A percentile compares a stretch with the other conserved stretches of the same genome.
Conservation (phyloP, 2,797 vertebrate genomes). For the Margarornis squamiger region DNA sequence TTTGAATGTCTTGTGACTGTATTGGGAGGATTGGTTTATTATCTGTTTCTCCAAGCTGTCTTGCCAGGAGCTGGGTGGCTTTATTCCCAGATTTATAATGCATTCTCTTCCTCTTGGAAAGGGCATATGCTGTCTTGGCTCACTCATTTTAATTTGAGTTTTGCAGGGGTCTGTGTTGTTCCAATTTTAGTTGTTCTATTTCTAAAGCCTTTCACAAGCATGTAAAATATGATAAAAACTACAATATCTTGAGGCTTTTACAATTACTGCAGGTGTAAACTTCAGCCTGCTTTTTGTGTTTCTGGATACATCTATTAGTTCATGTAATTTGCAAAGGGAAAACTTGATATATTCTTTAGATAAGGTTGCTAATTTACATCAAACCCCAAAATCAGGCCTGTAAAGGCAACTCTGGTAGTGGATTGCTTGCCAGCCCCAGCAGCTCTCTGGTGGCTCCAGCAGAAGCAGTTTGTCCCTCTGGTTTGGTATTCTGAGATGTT, state of each 20-base stretch:
- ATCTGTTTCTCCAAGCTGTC: slow-evolving; percentile 55
- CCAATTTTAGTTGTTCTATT: slow-evolving; percentile 58
- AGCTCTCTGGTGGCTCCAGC: not conserved
- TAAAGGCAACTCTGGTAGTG: not conserved
- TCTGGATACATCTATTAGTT: not conserved
- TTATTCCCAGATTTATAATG: slow-evolving; percentile 72
- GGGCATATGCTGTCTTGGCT: slow-evolving; percentile 65
- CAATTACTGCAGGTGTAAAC: slow-evolving; percentile 1
- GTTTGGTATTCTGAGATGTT: not conserved
- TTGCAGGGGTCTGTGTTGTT: slow-evolving; percentile 54
- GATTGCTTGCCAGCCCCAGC: not conserved
- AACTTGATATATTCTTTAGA: not conserved
- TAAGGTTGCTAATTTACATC: slow-evolving; percentile 4
- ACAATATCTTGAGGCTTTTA: slow-evolving; percentile 13
- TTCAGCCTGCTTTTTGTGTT: not conserved
- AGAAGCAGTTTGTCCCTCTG: not conserved
- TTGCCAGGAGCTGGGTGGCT: slow-evolving; percentile 71
- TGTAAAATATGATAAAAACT: slow-evolving; percentile 11
- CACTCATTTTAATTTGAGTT: slow-evolving; percentile 66
- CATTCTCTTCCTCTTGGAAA: slow-evolving; percentile 66
- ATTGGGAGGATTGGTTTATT: slow-evolving; percentile 66
- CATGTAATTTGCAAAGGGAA: not conserved
- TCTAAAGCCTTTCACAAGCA: slow-evolving; percentile 27
- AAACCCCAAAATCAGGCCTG: not conserved
- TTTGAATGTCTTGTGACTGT: slow-evolving; percentile 50